Base-by-base conservation (phyloP, 1,140 invertebrate genomes). In the Aricia agestis region DNA sequence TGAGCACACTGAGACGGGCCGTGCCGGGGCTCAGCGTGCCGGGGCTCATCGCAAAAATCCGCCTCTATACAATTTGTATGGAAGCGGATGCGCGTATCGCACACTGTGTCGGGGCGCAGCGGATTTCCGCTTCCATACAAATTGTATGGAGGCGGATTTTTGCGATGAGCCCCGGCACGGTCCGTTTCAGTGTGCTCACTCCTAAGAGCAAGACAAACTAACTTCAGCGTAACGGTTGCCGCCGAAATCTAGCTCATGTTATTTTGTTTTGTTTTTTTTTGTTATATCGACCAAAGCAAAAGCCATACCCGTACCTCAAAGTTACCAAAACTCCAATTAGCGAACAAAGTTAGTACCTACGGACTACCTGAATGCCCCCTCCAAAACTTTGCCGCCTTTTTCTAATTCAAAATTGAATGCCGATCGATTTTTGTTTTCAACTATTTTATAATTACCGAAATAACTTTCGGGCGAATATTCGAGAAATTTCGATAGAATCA, bases 321-420 rank as follows among this genome's bases (percentile, higher is more conserved):
- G 45, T 52, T 52, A 52, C 11, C 45, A 52, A 52, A 52, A 52
- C 45, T 52, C 45, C 45, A 52, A 52, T 52, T 52, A 52, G 45
- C 45, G 10, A 9, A 9, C 45, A 52, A 52, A 52, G 45, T 52
- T 52, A 13, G 45, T 4, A 52, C n/a, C n/a, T n/a, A n/a, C 45
- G 13, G 45, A 52, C 45, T 52, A 52, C 45, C 18, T 63, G 59
- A 63, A 59, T 59, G 18, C 18, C 59, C 18, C 17, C 19, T 63
- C 59, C 18, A 63, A 18, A 63, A 18, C 19, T 63, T 63, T 63
- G 17, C 59, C 59, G 59, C 17, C 10, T 63, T 63, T 63, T 63
- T 63, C 59, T 63, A 63, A 63, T 63, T 63, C 59, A 19, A 63
- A 63, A 63, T 63, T 17, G 59, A 63, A 63, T 63, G 18, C 17